These are phyloP conservation scores for Chondrosia reniformis DNA, from an alignment of 37 sponge, comb jelly and placozoan genomes.

Conservation along the genomic window DNA sequence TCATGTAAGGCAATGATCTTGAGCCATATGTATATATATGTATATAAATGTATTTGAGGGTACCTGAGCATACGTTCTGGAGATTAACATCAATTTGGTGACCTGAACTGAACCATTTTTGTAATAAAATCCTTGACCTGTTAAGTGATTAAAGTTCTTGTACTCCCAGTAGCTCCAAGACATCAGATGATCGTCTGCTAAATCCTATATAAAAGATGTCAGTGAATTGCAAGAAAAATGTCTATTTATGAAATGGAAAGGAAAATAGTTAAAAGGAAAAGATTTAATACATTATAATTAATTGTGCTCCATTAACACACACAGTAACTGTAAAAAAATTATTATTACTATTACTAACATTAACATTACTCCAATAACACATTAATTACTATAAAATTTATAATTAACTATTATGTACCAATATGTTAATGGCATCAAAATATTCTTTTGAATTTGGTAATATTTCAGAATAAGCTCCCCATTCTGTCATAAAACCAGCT, in stretches of 20 bases:
- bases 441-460: conserved; percentile 20
- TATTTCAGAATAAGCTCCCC: conserved; percentile 60
- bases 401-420: background rate
- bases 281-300: background rate
- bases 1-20: no score
- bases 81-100: conserved; percentile 53
- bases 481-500: conserved; percentile 80
- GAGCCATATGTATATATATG: background rate
- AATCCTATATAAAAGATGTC: conserved; percentile 20
- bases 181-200: conserved; percentile 54
- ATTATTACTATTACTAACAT: no score
- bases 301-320: background rate
- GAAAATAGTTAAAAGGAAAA: background rate
- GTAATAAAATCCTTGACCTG: conserved; percentile 65
- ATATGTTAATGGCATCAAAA: conserved; percentile 11
- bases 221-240: background rate
- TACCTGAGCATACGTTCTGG: conserved; percentile 69
- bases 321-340: no score
- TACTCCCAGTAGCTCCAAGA: conserved; percentile 78
- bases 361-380: no score
- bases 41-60: background rate
- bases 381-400: no score
- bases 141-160: conserved; percentile 69
- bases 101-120: conserved; percentile 51
- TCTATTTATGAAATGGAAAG: no score